Conservation (phyloP, 2,888 invertebrate species). For the Drosophila setosimentum region DNA sequence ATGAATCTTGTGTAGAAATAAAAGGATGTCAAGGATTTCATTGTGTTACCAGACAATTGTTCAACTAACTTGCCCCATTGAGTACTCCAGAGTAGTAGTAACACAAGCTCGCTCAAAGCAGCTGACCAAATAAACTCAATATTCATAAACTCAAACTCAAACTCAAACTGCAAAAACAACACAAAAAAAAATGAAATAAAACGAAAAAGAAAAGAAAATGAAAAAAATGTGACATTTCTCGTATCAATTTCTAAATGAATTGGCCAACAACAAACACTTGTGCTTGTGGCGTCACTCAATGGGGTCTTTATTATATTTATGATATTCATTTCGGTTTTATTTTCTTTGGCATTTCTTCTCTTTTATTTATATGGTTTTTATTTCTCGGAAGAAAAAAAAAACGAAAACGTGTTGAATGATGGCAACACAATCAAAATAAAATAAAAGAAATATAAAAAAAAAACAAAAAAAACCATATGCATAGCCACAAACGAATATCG, state of each 20-base stretch:
- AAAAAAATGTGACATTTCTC: conserved; percentile 22
- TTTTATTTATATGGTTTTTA: conserved; percentile 19
- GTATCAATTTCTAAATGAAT: conserved; percentile 41
- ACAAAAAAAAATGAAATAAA: neutral
- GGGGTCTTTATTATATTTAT: conserved; percentile 28
- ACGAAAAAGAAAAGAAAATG: neutral
- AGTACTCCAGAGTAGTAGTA: neutral
- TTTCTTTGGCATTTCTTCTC: conserved; percentile 27
- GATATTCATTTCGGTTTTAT: conserved; percentile 52
- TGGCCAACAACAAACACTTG: conserved; percentile 28
- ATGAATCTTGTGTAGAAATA: neutral
- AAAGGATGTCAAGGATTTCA: neutral
- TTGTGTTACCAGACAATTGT: neutral
- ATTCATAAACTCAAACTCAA: conserved; percentile 2
- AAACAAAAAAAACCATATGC: too few relatives aligned
- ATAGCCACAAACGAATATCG: conserved; percentile 28
- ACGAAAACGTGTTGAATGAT: conserved; percentile 64
- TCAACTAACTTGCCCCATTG: neutral
- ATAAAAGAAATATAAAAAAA: conserved; percentile 5
- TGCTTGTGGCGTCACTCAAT: conserved; percentile 40
- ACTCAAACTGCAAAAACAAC: neutral
- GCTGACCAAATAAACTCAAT: conserved; percentile 29
- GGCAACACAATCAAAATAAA: conserved; percentile 27
- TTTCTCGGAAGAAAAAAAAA: conserved; percentile 9
- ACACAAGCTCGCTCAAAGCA: conserved; percentile 4